Evolutionary conservation across 2,888 invertebrate genomes (phyloP).

Genomic region (Andrena dorsata): DNA sequence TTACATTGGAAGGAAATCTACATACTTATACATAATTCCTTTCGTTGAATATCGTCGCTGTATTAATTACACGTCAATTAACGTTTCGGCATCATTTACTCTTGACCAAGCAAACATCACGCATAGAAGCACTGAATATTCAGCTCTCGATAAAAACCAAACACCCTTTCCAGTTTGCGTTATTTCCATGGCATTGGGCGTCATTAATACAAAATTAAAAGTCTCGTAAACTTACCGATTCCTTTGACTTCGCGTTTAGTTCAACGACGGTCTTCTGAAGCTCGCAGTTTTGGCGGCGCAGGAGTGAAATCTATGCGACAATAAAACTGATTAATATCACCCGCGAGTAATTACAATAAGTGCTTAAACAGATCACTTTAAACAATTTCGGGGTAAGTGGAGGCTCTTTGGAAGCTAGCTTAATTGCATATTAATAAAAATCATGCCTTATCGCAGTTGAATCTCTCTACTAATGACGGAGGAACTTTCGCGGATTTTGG

Average conservation of each 20-base stretch:
- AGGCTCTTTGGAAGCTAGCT: neutral
- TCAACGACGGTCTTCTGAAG: constrained; percentile 81
- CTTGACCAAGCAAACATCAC: too few relatives aligned
- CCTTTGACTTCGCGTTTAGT: constrained; percentile 77
- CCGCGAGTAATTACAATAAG: neutral
- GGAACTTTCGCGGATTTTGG: neutral
- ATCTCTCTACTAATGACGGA: neutral
- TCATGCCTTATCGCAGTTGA: neutral
- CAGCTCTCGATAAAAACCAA: neutral
- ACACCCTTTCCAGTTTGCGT: neutral
- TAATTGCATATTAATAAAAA: neutral
- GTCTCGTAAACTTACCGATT: constrained; percentile 76
- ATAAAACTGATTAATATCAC: constrained; percentile 25
- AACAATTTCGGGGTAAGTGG: neutral
- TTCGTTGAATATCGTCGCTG: neutral
- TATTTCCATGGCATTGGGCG: too few relatives aligned
- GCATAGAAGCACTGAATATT: constrained; percentile 21
- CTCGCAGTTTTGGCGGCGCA: constrained; percentile 81
- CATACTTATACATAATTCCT: neutral
- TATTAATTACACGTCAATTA: constrained; percentile 14
- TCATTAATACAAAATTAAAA: neutral
- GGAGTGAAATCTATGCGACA: constrained; percentile 79
- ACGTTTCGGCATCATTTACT: constrained; percentile 2
- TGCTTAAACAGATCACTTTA: neutral
- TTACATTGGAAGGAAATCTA: constrained; percentile 58